phyloP scores from a whole-genome alignment of 2,113 vertebrate species.

The Syrrhaptes paradoxus region DNA sequence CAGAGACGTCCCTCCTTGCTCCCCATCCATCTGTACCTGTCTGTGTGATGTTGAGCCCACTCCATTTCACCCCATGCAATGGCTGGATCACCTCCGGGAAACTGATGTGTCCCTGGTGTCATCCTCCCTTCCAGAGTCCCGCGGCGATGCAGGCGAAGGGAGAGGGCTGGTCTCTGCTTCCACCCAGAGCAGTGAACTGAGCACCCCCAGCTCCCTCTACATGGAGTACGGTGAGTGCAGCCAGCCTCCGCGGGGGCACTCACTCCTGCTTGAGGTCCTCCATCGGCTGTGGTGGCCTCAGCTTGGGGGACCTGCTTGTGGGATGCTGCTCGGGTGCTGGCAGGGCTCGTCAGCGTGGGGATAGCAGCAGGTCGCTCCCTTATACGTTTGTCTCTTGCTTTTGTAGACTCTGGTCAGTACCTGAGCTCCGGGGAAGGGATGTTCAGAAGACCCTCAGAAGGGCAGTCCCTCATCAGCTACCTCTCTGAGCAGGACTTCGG shows the following conservation, averaged over 20 bases:
- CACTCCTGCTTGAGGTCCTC: not conserved
- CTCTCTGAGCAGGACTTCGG: constrained; percentile 99
- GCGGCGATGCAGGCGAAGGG: constrained; percentile 59
- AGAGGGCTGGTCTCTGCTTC: constrained; percentile 77
- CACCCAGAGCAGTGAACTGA: constrained; percentile 76
- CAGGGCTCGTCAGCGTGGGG: not conserved
- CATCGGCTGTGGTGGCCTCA: not conserved
- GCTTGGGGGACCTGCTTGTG: not conserved
- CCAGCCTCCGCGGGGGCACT: accelerated
- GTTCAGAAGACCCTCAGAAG: constrained; percentile 94
- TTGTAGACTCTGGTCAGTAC: constrained; percentile 82
- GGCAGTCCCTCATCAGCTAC: constrained; percentile 98
- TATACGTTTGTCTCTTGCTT: not conserved
- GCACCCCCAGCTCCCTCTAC: constrained; percentile 82
- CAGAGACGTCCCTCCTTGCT: not conserved
- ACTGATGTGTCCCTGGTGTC: not conserved
- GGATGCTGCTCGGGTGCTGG: not conserved
- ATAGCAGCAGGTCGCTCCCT: not conserved
- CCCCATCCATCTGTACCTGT: not conserved
- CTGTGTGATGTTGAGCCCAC: not conserved
- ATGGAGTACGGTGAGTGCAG: constrained; percentile 85
- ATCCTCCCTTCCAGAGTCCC: constrained; percentile 78
- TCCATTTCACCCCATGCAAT: not conserved
- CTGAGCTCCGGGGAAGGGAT: constrained; percentile 84
- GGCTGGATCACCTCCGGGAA: not conserved